A percentile compares a stretch with the other conserved stretches of the same genome.
These are phyloP conservation scores for Rosalia funebris DNA, from an alignment of 2,888 invertebrate genomes.

Conservation along the genomic window DNA sequence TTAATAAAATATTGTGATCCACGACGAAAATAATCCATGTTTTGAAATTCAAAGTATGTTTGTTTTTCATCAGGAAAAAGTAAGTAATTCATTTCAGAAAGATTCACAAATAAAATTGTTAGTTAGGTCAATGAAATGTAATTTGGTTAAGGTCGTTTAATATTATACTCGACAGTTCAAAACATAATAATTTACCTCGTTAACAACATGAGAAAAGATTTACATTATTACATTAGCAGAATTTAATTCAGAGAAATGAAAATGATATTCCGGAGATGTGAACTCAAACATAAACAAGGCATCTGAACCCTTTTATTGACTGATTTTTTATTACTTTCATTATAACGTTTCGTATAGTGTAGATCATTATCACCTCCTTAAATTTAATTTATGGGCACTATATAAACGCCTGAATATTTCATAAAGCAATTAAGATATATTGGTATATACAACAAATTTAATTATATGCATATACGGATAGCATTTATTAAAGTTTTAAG, in stretches of 20 bases:
- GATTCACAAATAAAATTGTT: conserved; percentile 19
- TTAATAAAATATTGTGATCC: neutral
- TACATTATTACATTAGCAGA: conserved; percentile 18
- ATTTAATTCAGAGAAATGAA: conserved; percentile 22
- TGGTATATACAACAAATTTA: too few species aligned
- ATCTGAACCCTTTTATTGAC: conserved; percentile 17
- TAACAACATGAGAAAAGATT: conserved; percentile 38
- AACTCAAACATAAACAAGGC: neutral
- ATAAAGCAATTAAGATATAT: too few species aligned
- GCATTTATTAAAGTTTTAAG: too few species aligned
- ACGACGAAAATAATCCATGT: conserved; percentile 48
- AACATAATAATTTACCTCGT: conserved; percentile 39
- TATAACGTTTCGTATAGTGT: conserved; percentile 19
- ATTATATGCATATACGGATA: too few species aligned
- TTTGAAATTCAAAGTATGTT: conserved; percentile 50
- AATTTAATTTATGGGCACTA: conserved; percentile 19
- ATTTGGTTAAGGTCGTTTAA: conserved; percentile 48
- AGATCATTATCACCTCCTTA: conserved; percentile 16
- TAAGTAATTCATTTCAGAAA: conserved; percentile 13
- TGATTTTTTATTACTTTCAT: conserved; percentile 12
- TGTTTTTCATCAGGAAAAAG: conserved; percentile 36
- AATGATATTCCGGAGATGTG: conserved; percentile 13
- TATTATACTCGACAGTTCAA: conserved; percentile 36
- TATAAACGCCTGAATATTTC: too few species aligned
- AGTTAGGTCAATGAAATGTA: conserved; percentile 30